Base-by-base conservation (phyloP, 2,888 invertebrate species). In the Apotomis capreana region DNA sequence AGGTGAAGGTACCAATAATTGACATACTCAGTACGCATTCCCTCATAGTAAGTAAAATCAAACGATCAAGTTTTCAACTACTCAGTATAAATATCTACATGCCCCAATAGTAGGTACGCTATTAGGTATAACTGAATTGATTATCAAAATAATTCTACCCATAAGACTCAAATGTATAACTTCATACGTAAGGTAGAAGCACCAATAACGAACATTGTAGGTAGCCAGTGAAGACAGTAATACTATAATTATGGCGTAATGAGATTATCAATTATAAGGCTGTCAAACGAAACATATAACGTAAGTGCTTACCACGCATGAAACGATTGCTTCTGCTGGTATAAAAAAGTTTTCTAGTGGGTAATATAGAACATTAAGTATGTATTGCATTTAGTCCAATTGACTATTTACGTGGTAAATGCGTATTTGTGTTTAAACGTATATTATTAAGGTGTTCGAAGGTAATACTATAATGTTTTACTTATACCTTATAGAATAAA, bases 201-300 rank as follows among this genome's bases (percentile, higher is more conserved):
- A 36, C 49, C 52, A 40, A 36, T 54, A 26, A 26, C 26, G 26
- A 26, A 26, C 26, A 26, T 1, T 26, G 26, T 26, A 26, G 55
- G 26, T 26, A 12, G 63, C 12, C 12, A 40, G 9, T 49, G 49
- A 9, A 49, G 9, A 6, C 8, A 49, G 49, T 6, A 26, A 55
- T 55, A 55, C 54, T 55, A 65, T 46, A 65, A 65, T 65, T 55
- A 65, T 65, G 46, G 64, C 12, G 55, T 46, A 65, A 65, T 65
- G 44, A 13, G 44, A 65, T 55, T 65, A 57, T 65, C 55, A 55
- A 65, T 65, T 55, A 51, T 36, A 62, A 46, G 55, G 9, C 64
- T 57, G 64, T 55, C 64, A 65, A 55, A 55, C n/a, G 55, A 65
- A 65, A 65, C 44, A 46, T 62, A 51, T 65, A 65, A 40, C 64